These are phyloP conservation scores for Brotula barbata DNA, from an alignment of 2,797 vertebrate species.

Conservation along the genomic window DNA sequence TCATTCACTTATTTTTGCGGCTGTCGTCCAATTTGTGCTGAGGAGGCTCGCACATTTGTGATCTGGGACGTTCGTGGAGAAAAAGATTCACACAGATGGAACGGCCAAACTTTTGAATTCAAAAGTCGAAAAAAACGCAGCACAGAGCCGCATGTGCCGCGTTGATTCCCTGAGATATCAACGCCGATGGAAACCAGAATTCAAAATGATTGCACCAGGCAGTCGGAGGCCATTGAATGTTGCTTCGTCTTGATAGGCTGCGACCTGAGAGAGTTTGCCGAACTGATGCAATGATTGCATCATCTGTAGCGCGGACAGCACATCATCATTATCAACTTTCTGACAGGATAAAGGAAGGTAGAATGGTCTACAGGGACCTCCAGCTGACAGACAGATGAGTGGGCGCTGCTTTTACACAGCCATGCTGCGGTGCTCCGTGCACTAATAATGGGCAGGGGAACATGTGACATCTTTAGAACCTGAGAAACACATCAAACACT, in stretches of 20 bases:
- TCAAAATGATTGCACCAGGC: no score
- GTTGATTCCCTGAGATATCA: conserved; percentile 12
- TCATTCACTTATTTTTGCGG: no score
- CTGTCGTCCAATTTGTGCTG: no score
- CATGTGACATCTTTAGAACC: neutral
- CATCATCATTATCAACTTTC: conserved; percentile 7
- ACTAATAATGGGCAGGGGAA: neutral
- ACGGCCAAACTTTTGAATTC: no score
- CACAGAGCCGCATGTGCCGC: no score
- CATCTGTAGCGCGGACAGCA: neutral
- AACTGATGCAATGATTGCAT: neutral
- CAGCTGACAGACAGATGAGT: conserved; percentile 14
- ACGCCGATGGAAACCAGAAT: no score
- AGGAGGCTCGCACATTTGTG: no score
- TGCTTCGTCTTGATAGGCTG: neutral
- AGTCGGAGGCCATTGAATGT: neutral
- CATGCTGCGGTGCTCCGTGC: conserved; percentile 1
- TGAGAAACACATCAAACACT: neutral
- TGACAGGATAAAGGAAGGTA: conserved; percentile 1
- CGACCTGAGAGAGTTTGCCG: neutral
- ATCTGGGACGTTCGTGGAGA: no score
- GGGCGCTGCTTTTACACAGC: conserved; percentile 8
- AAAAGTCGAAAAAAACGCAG: no score
- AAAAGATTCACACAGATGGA: no score
- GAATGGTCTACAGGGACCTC: conserved; percentile 4